Evolutionary conservation across 2,888 invertebrate genomes (phyloP).

Genomic region (Pristionchus mayeri): DNA sequence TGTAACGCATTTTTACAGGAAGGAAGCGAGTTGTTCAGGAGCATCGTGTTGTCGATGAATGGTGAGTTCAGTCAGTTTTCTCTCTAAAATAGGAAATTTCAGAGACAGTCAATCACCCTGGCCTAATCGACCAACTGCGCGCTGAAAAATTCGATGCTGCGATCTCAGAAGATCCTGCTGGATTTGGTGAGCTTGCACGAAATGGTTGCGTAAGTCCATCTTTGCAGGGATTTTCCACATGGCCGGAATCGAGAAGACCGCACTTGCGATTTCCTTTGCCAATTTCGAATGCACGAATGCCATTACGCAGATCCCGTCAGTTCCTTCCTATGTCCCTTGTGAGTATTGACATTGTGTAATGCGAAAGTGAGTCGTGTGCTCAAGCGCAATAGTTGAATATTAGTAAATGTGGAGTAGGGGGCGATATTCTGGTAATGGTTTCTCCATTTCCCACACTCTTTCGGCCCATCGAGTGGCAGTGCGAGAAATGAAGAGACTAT

Average conservation of each 20-base stretch:
- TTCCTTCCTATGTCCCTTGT: neutral
- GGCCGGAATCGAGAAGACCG: neutral
- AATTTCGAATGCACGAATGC: neutral
- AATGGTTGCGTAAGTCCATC: neutral
- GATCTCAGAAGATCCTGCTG: neutral
- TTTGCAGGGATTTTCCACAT: neutral
- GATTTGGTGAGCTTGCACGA: neutral
- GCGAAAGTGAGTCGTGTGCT: no score
- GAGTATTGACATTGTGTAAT: no score
- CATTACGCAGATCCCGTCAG: neutral
- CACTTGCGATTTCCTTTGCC: neutral
- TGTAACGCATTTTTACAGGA: neutral
- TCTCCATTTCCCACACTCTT: no score
- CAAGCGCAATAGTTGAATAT: no score
- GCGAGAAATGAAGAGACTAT: no score
- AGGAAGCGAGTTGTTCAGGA: neutral
- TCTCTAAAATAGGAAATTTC: no score
- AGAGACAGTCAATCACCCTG: neutral
- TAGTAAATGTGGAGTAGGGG: no score
- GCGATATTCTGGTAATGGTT: no score
- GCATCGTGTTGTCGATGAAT: neutral
- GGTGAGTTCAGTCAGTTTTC: neutral
- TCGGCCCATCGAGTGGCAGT: no score
- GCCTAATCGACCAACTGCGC: neutral
- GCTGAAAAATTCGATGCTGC: constrained; percentile 19